Conservation (phyloP, 2,113 vertebrate genomes). For the Pseudopodoces humilis region DNA sequence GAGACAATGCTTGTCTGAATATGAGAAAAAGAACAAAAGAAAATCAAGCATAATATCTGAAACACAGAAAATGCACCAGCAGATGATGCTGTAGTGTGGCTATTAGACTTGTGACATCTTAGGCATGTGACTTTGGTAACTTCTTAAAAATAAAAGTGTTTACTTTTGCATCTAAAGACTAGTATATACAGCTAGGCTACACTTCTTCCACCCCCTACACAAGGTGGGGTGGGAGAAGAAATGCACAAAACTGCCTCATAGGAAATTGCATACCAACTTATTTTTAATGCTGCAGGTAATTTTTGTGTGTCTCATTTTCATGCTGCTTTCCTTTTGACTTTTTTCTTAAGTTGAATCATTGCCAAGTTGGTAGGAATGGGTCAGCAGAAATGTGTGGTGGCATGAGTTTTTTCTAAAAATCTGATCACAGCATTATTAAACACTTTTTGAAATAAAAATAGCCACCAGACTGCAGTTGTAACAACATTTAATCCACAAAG, state of each 20-base stretch:
- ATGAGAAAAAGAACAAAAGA: neutral
- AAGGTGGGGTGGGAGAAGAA: neutral
- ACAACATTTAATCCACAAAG: neutral
- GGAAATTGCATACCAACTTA: neutral
- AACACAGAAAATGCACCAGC: neutral
- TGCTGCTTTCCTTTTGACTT: neutral
- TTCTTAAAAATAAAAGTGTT: neutral
- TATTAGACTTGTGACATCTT: neutral
- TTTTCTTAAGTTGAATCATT: neutral
- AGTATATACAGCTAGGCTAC: neutral
- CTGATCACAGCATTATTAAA: neutral
- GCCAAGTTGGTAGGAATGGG: neutral
- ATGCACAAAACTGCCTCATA: neutral
- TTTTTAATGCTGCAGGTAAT: neutral
- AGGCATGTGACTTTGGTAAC: neutral
- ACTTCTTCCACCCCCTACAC: neutral
- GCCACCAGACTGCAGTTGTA: neutral
- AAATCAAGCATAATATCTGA: neutral
- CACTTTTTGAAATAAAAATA: neutral
- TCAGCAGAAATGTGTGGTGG: neutral
- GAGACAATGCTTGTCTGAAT: neutral
- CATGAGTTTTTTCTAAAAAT: neutral
- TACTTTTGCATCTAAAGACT: neutral
- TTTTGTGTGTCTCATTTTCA: neutral
- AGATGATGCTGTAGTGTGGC: neutral